These are phyloP conservation scores for Exaiptasia diaphana DNA, from an alignment of 64 coral and sea anemone genomes.

Conservation along the genomic window DNA sequence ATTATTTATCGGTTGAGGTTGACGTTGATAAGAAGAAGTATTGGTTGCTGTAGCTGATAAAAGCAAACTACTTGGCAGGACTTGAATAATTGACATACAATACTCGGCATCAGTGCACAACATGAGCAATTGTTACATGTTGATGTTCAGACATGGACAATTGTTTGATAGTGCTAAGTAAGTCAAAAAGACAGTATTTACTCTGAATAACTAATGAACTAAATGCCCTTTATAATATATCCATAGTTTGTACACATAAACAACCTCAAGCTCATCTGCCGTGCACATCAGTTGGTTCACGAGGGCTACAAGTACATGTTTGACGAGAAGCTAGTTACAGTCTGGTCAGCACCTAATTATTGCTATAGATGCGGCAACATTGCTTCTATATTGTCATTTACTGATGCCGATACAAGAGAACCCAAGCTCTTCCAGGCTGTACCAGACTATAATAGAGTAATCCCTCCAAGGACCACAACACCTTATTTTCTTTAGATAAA, in stretches of 20 bases:
- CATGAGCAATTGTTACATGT: too few relatives aligned
- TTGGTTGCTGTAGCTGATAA: too few relatives aligned
- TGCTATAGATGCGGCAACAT: constrained; percentile 99
- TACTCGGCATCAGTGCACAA: too few relatives aligned
- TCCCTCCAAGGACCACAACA: constrained; percentile 91
- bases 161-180: too few relatives aligned
- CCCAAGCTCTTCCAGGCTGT: constrained; percentile 97
- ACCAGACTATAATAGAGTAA: constrained; percentile 88
- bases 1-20: too few relatives aligned
- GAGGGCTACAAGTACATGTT: constrained; percentile 99
- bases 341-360: constrained; percentile 98
- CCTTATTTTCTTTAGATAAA: constrained; percentile 93
- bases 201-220: too few relatives aligned
- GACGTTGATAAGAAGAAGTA: too few relatives aligned
- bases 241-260: constrained; percentile 99
- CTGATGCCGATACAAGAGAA: constrained; percentile 86
- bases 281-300: constrained; percentile 91
- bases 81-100: too few relatives aligned
- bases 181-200: too few relatives aligned
- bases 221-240: too few relatives aligned
- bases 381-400: constrained; percentile 92
- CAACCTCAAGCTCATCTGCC: constrained; percentile 93
- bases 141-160: too few relatives aligned
- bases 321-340: constrained; percentile 94
- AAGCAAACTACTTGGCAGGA: too few relatives aligned